Conservation (phyloP, 1,140 invertebrate genomes). For the Neocloeon triangulifer region DNA sequence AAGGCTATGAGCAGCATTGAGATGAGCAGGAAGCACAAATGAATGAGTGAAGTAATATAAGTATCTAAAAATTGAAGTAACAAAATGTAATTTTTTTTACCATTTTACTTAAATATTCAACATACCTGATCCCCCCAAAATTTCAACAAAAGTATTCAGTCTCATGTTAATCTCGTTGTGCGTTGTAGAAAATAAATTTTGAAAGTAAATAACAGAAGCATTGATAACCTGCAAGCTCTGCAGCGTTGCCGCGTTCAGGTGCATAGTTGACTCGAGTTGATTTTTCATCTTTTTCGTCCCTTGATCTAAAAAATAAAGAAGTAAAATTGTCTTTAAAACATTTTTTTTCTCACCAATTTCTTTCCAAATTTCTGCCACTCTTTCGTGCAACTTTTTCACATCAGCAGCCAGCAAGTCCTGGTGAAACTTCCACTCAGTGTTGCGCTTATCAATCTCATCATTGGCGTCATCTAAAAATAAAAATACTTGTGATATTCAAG, state of each 20-base stretch:
- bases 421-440: constrained; percentile 20
- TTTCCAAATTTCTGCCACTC: constrained; percentile 25
- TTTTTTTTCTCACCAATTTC: constrained; percentile 29
- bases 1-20: no score
- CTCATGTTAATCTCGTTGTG: constrained; percentile 23
- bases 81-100: no score
- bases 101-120: no score
- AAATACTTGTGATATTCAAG: constrained; percentile 7
- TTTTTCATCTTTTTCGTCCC: constrained; percentile 23
- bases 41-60: no score
- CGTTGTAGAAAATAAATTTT: constrained; percentile 25
- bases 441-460: constrained; percentile 22
- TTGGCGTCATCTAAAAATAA: constrained; percentile 21
- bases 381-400: constrained; percentile 26
- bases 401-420: constrained; percentile 30
- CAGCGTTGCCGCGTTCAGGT: constrained; percentile 28
- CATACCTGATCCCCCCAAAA: no score
- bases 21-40: no score
- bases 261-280: constrained; percentile 25
- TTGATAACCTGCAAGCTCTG: constrained; percentile 32
- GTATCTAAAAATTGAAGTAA: no score
- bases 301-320: constrained; percentile 16
- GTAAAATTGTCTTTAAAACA: constrained; percentile 1
- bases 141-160: no score
- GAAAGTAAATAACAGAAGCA: constrained; percentile 26